These are phyloP conservation scores for Rotaria macrura DNA, from an alignment of 2,888 invertebrate genomes.

Conservation along the genomic window DNA sequence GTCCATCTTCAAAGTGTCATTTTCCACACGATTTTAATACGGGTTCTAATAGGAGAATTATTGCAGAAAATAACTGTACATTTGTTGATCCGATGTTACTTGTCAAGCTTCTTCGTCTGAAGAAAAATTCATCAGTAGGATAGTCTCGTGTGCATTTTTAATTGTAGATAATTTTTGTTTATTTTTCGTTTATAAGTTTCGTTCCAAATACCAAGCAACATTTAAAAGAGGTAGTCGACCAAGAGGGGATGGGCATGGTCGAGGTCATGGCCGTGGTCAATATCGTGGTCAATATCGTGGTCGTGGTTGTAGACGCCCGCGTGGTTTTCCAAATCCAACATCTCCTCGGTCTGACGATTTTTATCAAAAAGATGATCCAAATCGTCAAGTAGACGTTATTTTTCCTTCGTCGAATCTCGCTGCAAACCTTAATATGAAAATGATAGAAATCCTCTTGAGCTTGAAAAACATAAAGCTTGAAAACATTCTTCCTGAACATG, in stretches of 20 bases:
- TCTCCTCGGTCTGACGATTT: too few species aligned
- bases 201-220: too few species aligned
- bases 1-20: background rate
- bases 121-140: background rate
- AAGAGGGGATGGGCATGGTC: background rate
- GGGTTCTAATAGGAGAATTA: background rate
- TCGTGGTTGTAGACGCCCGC: too few species aligned
- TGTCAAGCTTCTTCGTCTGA: background rate
- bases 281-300: background rate
- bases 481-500: background rate
- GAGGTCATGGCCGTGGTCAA: background rate
- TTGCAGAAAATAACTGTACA: background rate
- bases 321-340: too few species aligned
- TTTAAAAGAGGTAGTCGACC: background rate
- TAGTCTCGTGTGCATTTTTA: too few species aligned
- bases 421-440: background rate
- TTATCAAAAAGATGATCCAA: background rate
- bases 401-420: background rate
- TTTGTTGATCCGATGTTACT: background rate
- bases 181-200: too few species aligned
- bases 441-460: background rate
- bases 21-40: background rate
- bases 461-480: background rate
- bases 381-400: background rate
- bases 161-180: too few species aligned